These are phyloP conservation scores for Heliconius hortense DNA, from an alignment of 2,888 invertebrate species.

Conservation along the genomic window DNA sequence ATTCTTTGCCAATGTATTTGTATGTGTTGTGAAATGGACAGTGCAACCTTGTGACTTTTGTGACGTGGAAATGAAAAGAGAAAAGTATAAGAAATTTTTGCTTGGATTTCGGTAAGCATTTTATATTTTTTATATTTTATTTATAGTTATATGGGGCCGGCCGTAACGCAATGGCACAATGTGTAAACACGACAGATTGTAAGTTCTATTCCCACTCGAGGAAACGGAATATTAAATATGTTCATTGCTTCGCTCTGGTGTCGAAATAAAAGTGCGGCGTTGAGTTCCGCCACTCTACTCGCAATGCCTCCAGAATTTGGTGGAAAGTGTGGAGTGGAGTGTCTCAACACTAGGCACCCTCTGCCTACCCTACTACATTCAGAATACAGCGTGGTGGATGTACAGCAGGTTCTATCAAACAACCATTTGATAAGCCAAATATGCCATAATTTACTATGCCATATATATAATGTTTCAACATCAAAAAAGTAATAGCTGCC, in stretches of 20 bases:
- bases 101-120: constrained; percentile 65
- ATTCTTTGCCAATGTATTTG: constrained; percentile 35
- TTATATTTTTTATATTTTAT: background rate
- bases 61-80: constrained; percentile 78
- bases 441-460: constrained; percentile 2
- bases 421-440: background rate
- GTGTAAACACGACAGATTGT: no score
- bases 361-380: no score
- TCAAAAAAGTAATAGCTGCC: background rate
- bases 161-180: no score
- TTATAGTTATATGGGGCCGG: no score
- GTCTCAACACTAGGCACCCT: no score
- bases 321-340: no score
- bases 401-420: background rate
- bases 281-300: no score
- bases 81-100: constrained; percentile 73
- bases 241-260: no score
- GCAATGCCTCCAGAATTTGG: no score
- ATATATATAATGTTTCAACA: constrained; percentile 3
- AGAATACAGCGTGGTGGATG: background rate
- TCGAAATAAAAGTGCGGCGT: no score
- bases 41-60: constrained; percentile 57
- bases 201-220: no score
- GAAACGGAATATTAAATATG: no score
- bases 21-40: constrained; percentile 64